Percentiles rank a stretch among this genome's conserved stretches.
These are phyloP conservation scores for Macropodus opercularis DNA, from an alignment of 2,797 vertebrate species.

Conservation along the genomic window DNA sequence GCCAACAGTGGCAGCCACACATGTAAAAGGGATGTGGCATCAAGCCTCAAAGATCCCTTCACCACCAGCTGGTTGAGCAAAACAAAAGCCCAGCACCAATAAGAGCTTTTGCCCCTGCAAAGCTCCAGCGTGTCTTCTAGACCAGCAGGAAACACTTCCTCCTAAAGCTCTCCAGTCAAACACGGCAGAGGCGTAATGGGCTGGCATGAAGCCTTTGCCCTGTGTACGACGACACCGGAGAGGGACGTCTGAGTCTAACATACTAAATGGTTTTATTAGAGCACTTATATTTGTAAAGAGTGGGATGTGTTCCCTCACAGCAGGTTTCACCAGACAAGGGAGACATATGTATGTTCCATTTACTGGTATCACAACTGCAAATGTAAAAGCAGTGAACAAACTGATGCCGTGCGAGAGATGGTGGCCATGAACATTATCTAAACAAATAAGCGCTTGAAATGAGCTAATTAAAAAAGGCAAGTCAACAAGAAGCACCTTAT, in stretches of 20 bases:
- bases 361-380: slow-evolving; percentile 59
- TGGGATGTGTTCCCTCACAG: slow-evolving; percentile 57
- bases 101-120: slow-evolving; percentile 40
- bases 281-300: slow-evolving; percentile 70
- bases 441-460: slow-evolving; percentile 36
- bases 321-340: slow-evolving; percentile 61
- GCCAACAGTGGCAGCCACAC: slow-evolving; percentile 31
- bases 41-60: slow-evolving; percentile 44
- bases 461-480: slow-evolving; percentile 65
- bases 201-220: too few species aligned
- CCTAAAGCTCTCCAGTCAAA: slow-evolving; percentile 30
- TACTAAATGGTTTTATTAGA: slow-evolving; percentile 61
- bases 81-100: slow-evolving; percentile 36
- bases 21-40: slow-evolving; percentile 43
- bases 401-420: slow-evolving; percentile 58
- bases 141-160: slow-evolving; percentile 69
- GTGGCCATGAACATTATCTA: slow-evolving; percentile 39
- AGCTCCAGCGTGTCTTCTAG: slow-evolving; percentile 61
- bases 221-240: slow-evolving; percentile 52
- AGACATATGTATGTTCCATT: slow-evolving; percentile 45
- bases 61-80: slow-evolving; percentile 35
- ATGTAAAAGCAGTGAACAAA: slow-evolving; percentile 49
- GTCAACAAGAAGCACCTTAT: slow-evolving; percentile 85
- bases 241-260: slow-evolving; percentile 54
- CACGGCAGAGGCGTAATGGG: slow-evolving; percentile 41